Base-by-base conservation (phyloP, 2,888 invertebrate genomes). In the Clepsis dumicolana region DNA sequence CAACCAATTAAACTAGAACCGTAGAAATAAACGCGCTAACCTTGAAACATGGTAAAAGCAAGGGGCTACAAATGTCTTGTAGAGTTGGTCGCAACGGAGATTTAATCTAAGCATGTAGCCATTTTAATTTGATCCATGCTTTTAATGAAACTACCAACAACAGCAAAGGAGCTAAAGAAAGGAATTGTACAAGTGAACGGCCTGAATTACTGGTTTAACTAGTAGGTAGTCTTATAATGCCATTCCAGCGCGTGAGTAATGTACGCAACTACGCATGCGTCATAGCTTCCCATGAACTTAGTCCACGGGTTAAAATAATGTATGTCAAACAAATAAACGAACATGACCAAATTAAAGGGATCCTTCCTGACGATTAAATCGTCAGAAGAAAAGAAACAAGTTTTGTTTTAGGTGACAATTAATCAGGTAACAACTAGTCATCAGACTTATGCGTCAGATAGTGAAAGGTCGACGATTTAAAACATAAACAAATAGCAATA, bases 221-320 rank as follows among this genome's bases (percentile, higher is more conserved):
- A 59, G 50, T 48, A 53, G 38, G 21, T 25, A 48, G 18, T 60
- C 75, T 75, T 77, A 72, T 74, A 71, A 75, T 74, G 73, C 73
- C 74, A 75, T 65, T 74, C 74, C 68, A 73, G 71, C 70, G 72
- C 70, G 72, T 77, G 75, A 78, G 74, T 79, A 78, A 78, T 72
- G 72, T 52, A 63, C 59, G 44, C 44, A 44, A 44, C 44, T 8
- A 44, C 44, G 72, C 63, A 73, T 80, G 78, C 80, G 80, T 80
- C 80, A 80, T 71, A 70, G 71, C 65, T 75, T 79, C 78, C 76
- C 76, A 79, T 75, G 74, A 76, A 78, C 71, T 64, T 70, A 75
- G 70, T 72, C 71, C 65, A 53, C 25, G 70, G 67, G 67, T 38
- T 65, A 60, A 70, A 69, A 72, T 73, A 73, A 73, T 64, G 66